Base-by-base conservation (phyloP, 2,888 invertebrate genomes). In the Hedya salicella region DNA sequence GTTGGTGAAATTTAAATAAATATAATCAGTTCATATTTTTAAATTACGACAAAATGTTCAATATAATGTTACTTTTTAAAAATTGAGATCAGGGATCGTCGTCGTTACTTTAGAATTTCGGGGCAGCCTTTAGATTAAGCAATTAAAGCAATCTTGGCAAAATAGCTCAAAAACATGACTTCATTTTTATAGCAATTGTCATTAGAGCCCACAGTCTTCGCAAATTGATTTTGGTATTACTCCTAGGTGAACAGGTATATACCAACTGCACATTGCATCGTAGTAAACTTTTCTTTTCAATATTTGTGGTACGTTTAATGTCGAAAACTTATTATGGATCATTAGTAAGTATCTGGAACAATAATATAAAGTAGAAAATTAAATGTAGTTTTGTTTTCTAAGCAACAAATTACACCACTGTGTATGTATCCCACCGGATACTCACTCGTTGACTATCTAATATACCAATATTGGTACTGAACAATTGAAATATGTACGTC, bases 191-290 rank as follows among this genome's bases (percentile, higher is more conserved):
- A 40, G 40, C 3, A 6, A 40, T 40, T 40, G n/a, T n/a, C 40
- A 40, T n/a, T 39, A 40, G 40, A 40, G 40, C 5, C 40, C 40
- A 40, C 40, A 40, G 40, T 40, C 40, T 40, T n/a, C 40, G 40
- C n/a, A 40, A 40, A 40, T 40, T 40, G 40, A n/a, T 40, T 40
- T 40, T 3, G 40, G 40, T n/a, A 40, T 40, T 40, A 40, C 40
- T 40, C 40, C 40, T 40, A 40, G 40, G n/a, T 40, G 40, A 40
- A 40, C n/a, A 40, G 40, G 40, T 40, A 39, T 40, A 40, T 40
- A 40, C 40, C 40, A 40, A 40, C 40, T n/a, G 40, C n/a, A 40
- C 40, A 40, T 40, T 40, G 40, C 40, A 40, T 40, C 40, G 40
- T 40, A 40, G 40, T 40, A 40, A 40, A 40, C n/a, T 40, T 40